Conservation (phyloP, 2,113 vertebrate species). For the Gobius niger region DNA sequence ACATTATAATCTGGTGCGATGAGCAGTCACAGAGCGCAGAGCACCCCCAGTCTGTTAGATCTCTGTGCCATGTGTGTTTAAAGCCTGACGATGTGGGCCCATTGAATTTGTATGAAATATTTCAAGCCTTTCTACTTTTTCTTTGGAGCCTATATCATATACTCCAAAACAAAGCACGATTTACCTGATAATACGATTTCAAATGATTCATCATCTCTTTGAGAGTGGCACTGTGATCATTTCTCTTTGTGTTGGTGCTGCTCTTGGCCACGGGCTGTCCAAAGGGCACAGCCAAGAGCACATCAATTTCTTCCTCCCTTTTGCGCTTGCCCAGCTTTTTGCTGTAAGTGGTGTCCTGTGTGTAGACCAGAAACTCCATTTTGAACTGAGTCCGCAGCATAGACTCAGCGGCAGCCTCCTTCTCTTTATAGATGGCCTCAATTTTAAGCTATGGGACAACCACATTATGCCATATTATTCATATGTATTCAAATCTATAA, state of each 20-base stretch:
- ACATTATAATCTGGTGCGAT: too few species aligned
- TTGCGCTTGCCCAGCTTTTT: slow-evolving; percentile 17
- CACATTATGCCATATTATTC: neutral
- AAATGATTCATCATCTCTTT: slow-evolving; percentile 60
- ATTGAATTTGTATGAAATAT: too few species aligned
- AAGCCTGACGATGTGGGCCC: too few species aligned
- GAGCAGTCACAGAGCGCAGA: too few species aligned
- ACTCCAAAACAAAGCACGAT: slow-evolving; percentile 4
- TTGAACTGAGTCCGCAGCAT: slow-evolving; percentile 78
- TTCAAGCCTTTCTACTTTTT: too few species aligned
- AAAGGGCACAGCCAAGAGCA: neutral
- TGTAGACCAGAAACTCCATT: slow-evolving; percentile 84
- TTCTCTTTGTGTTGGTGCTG: accelerated
- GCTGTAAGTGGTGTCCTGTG: slow-evolving; percentile 79
- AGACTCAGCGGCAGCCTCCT: slow-evolving; percentile 62
- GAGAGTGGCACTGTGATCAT: slow-evolving; percentile 13
- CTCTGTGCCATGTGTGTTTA: too few species aligned
- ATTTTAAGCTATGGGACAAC: slow-evolving; percentile 70
- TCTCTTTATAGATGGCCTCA: slow-evolving; percentile 68
- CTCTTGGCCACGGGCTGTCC: neutral
- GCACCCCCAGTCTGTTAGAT: too few species aligned
- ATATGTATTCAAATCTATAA: neutral
- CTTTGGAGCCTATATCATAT: neutral
- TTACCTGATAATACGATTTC: slow-evolving; percentile 60
- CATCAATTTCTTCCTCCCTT: neutral